Evolutionary conservation across 2,797 vertebrate species (phyloP), one percentile per base, ranked within the genome.

Genomic region (Galagoides demidoff): DNA sequence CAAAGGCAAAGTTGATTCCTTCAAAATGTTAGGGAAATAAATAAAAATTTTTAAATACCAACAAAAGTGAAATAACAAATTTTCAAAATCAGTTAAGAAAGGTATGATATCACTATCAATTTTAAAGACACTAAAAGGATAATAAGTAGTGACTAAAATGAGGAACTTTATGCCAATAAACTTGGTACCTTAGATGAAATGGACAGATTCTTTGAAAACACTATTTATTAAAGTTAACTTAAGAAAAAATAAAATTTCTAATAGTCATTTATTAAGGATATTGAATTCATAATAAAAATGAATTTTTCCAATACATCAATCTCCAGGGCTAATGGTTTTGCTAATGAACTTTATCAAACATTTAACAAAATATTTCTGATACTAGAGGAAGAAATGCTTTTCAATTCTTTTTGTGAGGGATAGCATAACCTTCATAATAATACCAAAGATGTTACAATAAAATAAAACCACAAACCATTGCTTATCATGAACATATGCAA

Each of bases 21-120:
- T 89, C 9, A 89, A 95, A 95, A 70, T 70, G 23, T 43, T 63
- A 88, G 70, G 43, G 23, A 85, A 89, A 78, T 92, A 57, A 20
- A 71, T 95, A 63, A 84, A 89, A 78, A 7, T 5, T n/a, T 52
- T 55, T 55, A 66, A 88, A 70, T 55, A 61, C 10, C 34, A 82
- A 55, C 70, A 70, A 82, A 90, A 64, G 45, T 3, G 31, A 66
- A 37, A 74, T 4, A 55, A 20, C 31, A 83, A 55, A 31, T 27
- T 90, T 91, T 89, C 43, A 84, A 23, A 52, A 57, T 61, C 17
- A 7, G 16, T 73, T 73, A 71, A 78, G 27, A 73, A 71, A 91
- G 29, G 64, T 39, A 3, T 20, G 13, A 25, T 71, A 85, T 59
- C 37, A 34, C 17, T 78, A 78, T 73, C 23, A 34, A 87, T 55